These are phyloP conservation scores for Takifugu flavidus DNA, from an alignment of 2,113 vertebrate genomes.

Conservation along the genomic window DNA sequence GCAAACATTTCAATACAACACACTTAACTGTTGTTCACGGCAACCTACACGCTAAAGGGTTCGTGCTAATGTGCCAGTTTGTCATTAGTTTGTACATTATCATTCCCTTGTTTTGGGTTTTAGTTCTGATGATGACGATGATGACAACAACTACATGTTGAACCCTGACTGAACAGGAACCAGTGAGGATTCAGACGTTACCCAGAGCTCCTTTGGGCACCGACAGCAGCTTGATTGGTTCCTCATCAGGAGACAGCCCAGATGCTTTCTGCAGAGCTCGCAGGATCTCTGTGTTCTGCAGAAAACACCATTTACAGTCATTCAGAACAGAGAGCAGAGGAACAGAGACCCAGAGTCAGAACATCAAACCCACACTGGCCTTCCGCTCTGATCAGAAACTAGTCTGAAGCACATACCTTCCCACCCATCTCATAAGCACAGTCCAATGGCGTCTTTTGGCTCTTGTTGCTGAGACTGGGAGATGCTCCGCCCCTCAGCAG, in stretches of 20 bases:
- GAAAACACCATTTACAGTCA: not conserved
- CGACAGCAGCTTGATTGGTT: conserved; percentile 66
- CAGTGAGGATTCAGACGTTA: conserved; percentile 13
- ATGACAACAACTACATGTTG: not conserved
- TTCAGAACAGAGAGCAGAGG: too few species aligned
- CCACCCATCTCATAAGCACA: conserved; percentile 81
- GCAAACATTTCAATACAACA: too few species aligned
- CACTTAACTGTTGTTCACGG: too few species aligned
- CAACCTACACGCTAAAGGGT: too few species aligned
- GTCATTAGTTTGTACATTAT: too few species aligned
- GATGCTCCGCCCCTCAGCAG: conserved; percentile 81
- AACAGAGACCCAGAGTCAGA: not conserved
- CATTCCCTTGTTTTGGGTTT: too few species aligned
- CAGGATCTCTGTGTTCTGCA: conserved; percentile 86
- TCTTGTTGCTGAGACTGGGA: conserved; percentile 75
- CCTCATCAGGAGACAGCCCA: conserved; percentile 60
- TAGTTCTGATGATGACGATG: not conserved
- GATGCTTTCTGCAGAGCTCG: conserved; percentile 82
- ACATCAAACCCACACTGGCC: too few species aligned
- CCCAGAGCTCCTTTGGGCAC: conserved; percentile 68
- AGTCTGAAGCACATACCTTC: conserved; percentile 53
- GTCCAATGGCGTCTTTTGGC: conserved; percentile 80
- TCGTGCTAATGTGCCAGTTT: too few species aligned
- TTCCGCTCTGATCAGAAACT: not conserved
- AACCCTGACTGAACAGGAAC: too few species aligned